phyloP scores from a whole-genome alignment of 2,113 vertebrate genomes.

The Percina caprodes region DNA sequence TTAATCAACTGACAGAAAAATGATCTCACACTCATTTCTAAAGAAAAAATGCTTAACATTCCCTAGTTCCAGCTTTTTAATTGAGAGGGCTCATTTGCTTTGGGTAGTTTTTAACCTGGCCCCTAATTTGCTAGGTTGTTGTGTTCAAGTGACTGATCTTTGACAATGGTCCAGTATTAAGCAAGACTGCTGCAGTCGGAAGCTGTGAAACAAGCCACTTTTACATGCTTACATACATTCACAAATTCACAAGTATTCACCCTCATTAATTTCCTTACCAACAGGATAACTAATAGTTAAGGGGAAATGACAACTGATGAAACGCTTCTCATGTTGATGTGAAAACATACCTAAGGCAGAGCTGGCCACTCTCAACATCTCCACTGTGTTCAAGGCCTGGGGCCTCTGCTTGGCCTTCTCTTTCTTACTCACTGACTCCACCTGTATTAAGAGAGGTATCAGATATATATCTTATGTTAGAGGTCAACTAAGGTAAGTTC shows the following conservation, averaged over 20 bases:
- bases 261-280: neutral
- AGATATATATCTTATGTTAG: neutral
- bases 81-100: too few species aligned
- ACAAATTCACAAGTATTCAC: neutral
- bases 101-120: too few species aligned
- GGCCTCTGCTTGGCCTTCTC: slow-evolving; percentile 98
- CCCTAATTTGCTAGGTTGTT: too few species aligned
- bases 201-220: too few species aligned
- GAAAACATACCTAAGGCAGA: slow-evolving; percentile 91
- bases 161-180: too few species aligned
- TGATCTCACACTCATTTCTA: too few species aligned
- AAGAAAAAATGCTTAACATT: too few species aligned
- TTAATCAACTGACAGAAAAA: too few species aligned
- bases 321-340: neutral
- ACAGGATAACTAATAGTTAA: neutral
- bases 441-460: slow-evolving; percentile 78
- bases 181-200: too few species aligned
- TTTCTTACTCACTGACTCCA: slow-evolving; percentile 94
- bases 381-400: slow-evolving; percentile 95
- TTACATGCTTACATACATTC: neutral
- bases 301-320: neutral
- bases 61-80: too few species aligned
- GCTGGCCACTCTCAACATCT: slow-evolving; percentile 97
- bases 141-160: too few species aligned
- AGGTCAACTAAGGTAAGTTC: neutral